These are phyloP conservation scores for Linnaemya vulpina DNA, from an alignment of 2,888 invertebrate genomes.

Conservation along the genomic window DNA sequence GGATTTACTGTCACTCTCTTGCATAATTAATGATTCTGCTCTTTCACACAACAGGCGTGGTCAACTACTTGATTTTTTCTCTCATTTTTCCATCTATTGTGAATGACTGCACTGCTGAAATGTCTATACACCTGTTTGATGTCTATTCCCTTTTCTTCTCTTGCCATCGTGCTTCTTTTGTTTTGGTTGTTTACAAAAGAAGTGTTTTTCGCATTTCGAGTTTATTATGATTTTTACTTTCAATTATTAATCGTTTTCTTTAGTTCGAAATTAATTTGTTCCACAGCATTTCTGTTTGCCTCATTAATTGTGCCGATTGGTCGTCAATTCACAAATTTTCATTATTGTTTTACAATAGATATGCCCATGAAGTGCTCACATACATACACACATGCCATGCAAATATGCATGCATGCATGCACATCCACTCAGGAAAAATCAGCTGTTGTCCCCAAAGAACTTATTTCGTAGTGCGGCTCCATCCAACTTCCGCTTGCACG, in stretches of 20 bases:
- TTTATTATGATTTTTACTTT: not conserved
- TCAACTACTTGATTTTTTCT: slow-evolving; percentile 21
- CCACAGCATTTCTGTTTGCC: not conserved
- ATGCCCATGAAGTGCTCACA: too few relatives aligned
- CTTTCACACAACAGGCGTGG: slow-evolving; percentile 67
- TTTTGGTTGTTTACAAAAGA: slow-evolving; percentile 22
- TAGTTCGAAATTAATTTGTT: slow-evolving; percentile 1
- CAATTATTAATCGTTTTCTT: not conserved
- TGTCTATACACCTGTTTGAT: slow-evolving; percentile 66
- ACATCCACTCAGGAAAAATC: too few relatives aligned
- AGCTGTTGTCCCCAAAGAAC: too few relatives aligned
- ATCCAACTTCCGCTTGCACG: too few relatives aligned
- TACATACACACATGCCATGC: too few relatives aligned
- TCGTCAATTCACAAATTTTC: too few relatives aligned
- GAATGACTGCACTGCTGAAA: slow-evolving; percentile 57
- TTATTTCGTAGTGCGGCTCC: too few relatives aligned
- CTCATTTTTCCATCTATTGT: slow-evolving; percentile 67
- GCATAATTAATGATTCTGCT: slow-evolving; percentile 73
- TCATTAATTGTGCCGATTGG: too few relatives aligned
- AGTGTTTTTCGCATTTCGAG: not conserved
- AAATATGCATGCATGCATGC: too few relatives aligned
- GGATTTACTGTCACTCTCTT: slow-evolving; percentile 63
- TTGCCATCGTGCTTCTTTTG: slow-evolving; percentile 24
- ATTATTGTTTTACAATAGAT: too few relatives aligned
- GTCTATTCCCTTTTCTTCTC: slow-evolving; percentile 23